Evolutionary conservation across 1,140 invertebrate genomes (phyloP), one percentile per base, ranked within the genome.

Genomic region (Battus philenor): DNA sequence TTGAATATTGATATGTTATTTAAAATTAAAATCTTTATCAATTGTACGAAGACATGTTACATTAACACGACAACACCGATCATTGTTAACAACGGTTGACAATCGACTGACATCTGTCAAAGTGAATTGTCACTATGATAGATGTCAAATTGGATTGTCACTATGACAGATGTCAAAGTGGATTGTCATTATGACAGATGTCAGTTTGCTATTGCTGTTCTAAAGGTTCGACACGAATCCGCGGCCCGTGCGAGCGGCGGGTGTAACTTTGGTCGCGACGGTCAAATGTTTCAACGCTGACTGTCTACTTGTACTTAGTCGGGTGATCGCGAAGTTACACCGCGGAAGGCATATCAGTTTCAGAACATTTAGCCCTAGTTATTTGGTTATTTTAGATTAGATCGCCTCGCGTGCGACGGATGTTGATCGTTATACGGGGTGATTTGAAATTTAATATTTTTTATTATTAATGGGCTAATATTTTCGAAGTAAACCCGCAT

Each of bases 261-360:
- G 46, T 57, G 54, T 51, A 49, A 48, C 53, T 48, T 44, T 50
- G 7, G 43, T 34, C 18, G 11, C 22, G n/a, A 10, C 10, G 7
- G 18, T 16, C 16, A 48, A 16, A 26, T 27, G 11, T 31, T 32
- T 15, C 22, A 16, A 44, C 32, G 18, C 24, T 34, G 29, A 30
- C 13, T 45, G 29, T 44, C 43, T 31, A 44, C 24, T 24, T 3
- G n/a, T 32, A 44, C 20, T 18, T 38, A 36, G 16, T 18, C 11
- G 27, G 47, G 17, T n/a, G n/a, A n/a, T 24, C 33, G 49, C 45
- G 39, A 50, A 53, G 59, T 77, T 69, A 67, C 66, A 70, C 67
- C 54, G 48, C 56, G 43, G 39, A 53, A 69, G 66, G 70, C 75
- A 79, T 79, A 79, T 79, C 75, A 79, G 61, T 69, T 73, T 54